Base-by-base conservation (phyloP, 2,888 invertebrate genomes). In the Pseudococcus longispinus region DNA sequence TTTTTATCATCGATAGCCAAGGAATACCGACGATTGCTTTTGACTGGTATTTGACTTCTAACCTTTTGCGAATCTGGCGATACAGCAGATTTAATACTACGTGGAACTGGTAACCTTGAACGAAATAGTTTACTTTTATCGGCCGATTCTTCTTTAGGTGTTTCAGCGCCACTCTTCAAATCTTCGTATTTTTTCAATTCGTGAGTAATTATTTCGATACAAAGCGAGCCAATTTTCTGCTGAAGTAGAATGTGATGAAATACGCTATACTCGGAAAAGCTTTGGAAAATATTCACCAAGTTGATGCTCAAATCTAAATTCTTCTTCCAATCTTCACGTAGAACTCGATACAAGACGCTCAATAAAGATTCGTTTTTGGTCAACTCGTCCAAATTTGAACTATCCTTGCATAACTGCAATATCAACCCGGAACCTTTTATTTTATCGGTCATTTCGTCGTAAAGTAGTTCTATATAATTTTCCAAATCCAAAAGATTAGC, bases 281-380 rank as follows among this genome's bases (percentile, higher is more conserved):
- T 98, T 91, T 98, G 97, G 92, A 99, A 99, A 90, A 97, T 96
- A 91, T 97, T 97, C 89, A 98, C 95, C 90, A 99, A 96, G 91
- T 98, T 98, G 89, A 97, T 98, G 89, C 98, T 97, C 88, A 99
- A 92, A 91, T 99, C 98, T 90, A 98, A 95, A 91, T 97, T 98
- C 90, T 96, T 95, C 91, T 96, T 96, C 96, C 98, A 99, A 92
- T 99, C 99, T 92, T 99, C 99, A 89, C 98, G 93, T 87, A 99
- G 92, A 46, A 99, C 98, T 90, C 99, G 93, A 15, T 98, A 96
- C 89, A 99, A 92, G 65, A 98, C 99, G 92, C 98, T 98, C 84
- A 99, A 92, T 87, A 98, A 93, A 65, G 97, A 97, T 92, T 99
- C 96, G 96, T 91, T 89, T 91, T 95, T 95, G 88, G 97, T 95